phyloP scores from a whole-genome alignment of 2,888 invertebrate genomes.

The Ashinkailepas kermadecensis region DNA sequence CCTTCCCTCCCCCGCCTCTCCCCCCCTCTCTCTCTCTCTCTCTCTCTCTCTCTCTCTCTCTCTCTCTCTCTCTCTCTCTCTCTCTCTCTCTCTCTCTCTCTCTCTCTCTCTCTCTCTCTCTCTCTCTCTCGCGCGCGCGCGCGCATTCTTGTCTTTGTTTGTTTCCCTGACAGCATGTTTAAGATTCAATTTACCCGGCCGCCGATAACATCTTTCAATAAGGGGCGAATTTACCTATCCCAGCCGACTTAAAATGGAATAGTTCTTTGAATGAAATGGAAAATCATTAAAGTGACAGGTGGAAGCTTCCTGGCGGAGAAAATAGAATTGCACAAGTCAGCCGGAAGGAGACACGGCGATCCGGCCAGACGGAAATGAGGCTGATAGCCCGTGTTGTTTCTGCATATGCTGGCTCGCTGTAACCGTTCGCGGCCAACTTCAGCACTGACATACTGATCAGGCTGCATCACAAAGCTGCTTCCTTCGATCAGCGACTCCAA shows the following conservation, averaged over 20 bases:
- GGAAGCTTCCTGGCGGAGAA: neutral
- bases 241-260: neutral
- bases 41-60: too few species aligned
- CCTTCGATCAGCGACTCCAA: too few species aligned
- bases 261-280: neutral
- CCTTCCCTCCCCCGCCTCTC: too few species aligned
- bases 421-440: too few species aligned
- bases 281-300: neutral
- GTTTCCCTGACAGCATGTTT: constrained; percentile 16
- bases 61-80: too few species aligned
- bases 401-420: too few species aligned
- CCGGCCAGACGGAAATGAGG: neutral
- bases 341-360: neutral
- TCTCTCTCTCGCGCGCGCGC: too few species aligned
- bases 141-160: neutral
- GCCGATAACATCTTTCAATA: constrained; percentile 17
- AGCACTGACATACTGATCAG: too few species aligned
- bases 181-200: constrained; percentile 3
- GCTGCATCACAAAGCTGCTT: too few species aligned
- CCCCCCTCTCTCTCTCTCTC: too few species aligned
- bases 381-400: neutral
- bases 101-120: too few species aligned
- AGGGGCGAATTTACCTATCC: constrained; percentile 13
- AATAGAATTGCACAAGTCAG: neutral
- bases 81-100: too few species aligned